Conservation (phyloP, 2,113 vertebrate genomes). For the Psammodynastes pulverulentus region DNA sequence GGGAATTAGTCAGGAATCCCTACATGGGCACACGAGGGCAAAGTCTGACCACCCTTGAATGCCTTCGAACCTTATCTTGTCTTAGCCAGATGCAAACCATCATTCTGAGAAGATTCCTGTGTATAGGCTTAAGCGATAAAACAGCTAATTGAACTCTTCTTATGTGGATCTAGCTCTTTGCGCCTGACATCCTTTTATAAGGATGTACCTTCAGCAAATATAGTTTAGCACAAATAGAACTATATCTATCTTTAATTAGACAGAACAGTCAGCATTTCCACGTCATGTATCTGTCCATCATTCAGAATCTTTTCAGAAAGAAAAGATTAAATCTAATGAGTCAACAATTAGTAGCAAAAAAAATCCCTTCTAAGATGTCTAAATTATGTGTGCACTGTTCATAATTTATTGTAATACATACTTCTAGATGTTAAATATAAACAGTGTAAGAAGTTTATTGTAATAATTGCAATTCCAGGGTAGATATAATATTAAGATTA, state of each 20-base stretch:
- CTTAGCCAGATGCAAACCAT: background rate
- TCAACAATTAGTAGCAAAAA: background rate
- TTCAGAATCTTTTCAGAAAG: background rate
- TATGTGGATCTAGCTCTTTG: background rate
- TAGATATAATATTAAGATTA: background rate
- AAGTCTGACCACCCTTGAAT: background rate
- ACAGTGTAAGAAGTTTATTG: background rate
- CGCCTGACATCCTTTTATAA: background rate
- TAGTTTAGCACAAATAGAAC: background rate
- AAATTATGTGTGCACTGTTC: background rate
- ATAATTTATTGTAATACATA: slow-evolving; percentile 3
- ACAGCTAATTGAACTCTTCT: background rate
- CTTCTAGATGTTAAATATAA: background rate
- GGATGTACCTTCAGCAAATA: background rate
- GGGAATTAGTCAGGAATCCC: background rate
- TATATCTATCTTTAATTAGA: background rate
- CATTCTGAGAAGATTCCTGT: background rate
- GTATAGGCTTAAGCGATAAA: background rate
- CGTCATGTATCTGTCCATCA: background rate
- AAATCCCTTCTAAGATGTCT: background rate
- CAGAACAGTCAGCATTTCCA: background rate
- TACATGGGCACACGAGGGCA: background rate
- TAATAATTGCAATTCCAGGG: background rate
- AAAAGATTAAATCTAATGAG: background rate
- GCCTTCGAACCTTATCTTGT: background rate